Evolutionary conservation across 2,797 vertebrate genomes (phyloP).

Genomic region (Muscicapa striata): DNA sequence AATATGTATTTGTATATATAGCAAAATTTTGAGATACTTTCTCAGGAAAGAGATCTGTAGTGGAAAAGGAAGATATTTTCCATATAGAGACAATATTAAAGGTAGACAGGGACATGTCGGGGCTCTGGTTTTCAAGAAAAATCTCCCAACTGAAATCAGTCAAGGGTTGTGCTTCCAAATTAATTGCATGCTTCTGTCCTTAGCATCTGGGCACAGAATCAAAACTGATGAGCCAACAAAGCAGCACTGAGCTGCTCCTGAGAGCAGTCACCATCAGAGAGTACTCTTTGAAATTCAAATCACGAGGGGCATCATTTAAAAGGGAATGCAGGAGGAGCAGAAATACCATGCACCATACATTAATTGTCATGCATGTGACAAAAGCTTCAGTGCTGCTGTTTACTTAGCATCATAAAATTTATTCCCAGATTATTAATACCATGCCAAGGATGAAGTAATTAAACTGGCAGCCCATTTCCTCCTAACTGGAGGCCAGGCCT

Average conservation of each 20-base stretch:
- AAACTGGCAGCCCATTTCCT: slow-evolving; percentile 30
- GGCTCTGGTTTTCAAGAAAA: background rate
- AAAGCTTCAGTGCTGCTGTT: background rate
- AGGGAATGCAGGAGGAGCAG: background rate
- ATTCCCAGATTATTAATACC: slow-evolving; percentile 13
- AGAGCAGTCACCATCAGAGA: slow-evolving; percentile 1
- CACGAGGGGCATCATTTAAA: slow-evolving; percentile 21
- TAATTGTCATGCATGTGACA: slow-evolving; percentile 35
- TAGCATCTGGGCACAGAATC: slow-evolving; percentile 34
- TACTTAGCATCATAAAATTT: slow-evolving; percentile 12
- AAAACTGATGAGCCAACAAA: slow-evolving; percentile 45
- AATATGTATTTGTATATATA: background rate
- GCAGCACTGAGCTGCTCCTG: slow-evolving; percentile 6
- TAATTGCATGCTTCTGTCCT: slow-evolving; percentile 14
- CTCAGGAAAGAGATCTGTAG: background rate
- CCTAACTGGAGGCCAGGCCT: background rate
- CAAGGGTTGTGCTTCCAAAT: slow-evolving; percentile 3
- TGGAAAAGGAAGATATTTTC: background rate
- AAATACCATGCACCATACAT: background rate
- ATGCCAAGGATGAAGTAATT: slow-evolving; percentile 10
- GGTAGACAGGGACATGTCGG: background rate
- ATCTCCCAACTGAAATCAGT: background rate
- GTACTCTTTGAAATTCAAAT: slow-evolving; percentile 24
- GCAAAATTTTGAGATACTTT: background rate
- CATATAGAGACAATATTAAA: background rate